These are phyloP conservation scores for Lutjanus argentimaculatus DNA, from an alignment of 2,797 vertebrate genomes.

Conservation along the genomic window DNA sequence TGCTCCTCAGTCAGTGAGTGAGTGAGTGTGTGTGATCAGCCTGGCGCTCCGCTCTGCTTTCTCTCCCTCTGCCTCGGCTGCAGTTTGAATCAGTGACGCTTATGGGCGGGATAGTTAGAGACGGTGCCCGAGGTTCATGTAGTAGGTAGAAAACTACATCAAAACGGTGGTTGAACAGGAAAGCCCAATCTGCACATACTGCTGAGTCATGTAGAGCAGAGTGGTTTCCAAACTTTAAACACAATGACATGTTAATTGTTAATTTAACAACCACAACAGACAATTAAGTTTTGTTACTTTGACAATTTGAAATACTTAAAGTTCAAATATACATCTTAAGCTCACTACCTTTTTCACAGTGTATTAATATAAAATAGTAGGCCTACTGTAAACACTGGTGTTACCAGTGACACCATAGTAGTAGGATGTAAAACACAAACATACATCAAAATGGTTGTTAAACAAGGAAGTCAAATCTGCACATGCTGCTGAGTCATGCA, in stretches of 20 bases:
- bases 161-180: background rate
- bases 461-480: too few species aligned
- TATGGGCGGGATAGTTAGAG: conserved; percentile 77
- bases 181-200: background rate
- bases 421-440: too few species aligned
- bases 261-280: background rate
- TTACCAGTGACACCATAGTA: too few species aligned
- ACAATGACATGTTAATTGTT: background rate
- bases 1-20: conserved; percentile 21
- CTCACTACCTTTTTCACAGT: too few species aligned
- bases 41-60: conserved; percentile 29
- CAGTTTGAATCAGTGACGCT: conserved; percentile 83
- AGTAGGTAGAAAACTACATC: conserved; percentile 1
- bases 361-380: too few species aligned
- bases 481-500: too few species aligned
- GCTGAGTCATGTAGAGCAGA: conserved; percentile 47
- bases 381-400: too few species aligned
- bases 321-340: too few species aligned
- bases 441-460: too few species aligned
- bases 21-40: conserved; percentile 49
- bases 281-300: background rate
- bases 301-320: too few species aligned
- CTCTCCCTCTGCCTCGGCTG: conserved; percentile 63
- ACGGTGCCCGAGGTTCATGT: conserved; percentile 39
- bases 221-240: accelerated